Evolutionary conservation across 1,140 invertebrate species (phyloP).

Genomic region (Polypedilum pembai): DNA sequence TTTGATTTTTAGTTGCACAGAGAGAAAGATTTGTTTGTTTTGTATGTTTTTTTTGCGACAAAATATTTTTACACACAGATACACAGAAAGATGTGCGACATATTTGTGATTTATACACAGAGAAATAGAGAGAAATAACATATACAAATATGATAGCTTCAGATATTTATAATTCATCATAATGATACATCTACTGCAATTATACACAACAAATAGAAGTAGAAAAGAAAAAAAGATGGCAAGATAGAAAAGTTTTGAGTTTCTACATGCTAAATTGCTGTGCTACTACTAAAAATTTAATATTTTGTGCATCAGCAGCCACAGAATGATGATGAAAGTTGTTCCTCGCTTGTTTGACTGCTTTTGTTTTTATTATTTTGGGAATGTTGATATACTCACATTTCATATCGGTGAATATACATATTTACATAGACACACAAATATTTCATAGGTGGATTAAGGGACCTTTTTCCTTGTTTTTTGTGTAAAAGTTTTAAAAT

Average conservation of each 20-base stretch:
- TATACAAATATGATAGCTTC: slow-evolving; percentile 23
- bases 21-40: background rate
- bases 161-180: slow-evolving; percentile 12
- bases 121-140: slow-evolving; percentile 25
- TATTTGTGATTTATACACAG: background rate
- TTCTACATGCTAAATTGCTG: slow-evolving; percentile 5
- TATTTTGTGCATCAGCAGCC: slow-evolving; percentile 33
- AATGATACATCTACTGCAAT: slow-evolving; percentile 22
- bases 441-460: too few species aligned
- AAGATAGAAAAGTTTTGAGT: background rate
- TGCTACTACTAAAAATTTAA: slow-evolving; percentile 25
- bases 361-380: background rate
- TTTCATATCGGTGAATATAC: background rate
- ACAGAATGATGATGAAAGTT: slow-evolving; percentile 27
- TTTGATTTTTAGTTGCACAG: background rate
- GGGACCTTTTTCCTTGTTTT: too few species aligned
- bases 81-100: background rate
- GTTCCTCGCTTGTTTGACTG: background rate
- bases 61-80: too few species aligned
- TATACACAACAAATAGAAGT: slow-evolving; percentile 20
- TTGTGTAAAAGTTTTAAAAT: too few species aligned
- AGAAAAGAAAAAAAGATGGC: background rate
- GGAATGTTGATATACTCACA: background rate
- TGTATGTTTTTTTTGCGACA: background rate
- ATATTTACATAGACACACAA: too few species aligned